Percentiles rank a stretch among this genome's conserved stretches.
These are phyloP conservation scores for Himalopsyche phryganea DNA, from an alignment of 1,140 invertebrate species.

Conservation along the genomic window DNA sequence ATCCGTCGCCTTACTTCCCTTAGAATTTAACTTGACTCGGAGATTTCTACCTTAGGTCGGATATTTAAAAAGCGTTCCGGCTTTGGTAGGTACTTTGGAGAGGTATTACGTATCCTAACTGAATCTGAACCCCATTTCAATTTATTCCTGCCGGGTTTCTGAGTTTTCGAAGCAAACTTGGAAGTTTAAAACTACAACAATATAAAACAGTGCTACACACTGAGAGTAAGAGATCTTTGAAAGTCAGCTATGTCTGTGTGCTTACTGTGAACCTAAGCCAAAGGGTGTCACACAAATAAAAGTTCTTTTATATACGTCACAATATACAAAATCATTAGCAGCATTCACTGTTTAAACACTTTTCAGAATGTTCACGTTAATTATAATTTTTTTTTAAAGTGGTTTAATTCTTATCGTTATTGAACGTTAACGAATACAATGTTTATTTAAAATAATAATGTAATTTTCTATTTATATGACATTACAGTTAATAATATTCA, in stretches of 20 bases:
- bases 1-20: constrained; percentile 2
- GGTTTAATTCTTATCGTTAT: too few relatives aligned
- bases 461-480: too few relatives aligned
- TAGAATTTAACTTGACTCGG: constrained; percentile 10
- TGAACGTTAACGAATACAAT: too few relatives aligned
- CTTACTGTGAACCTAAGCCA: background rate
- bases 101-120: constrained; percentile 33
- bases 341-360: too few relatives aligned
- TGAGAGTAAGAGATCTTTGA: constrained; percentile 20
- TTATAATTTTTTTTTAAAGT: too few relatives aligned
- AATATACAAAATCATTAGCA: too few relatives aligned
- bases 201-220: constrained; percentile 28
- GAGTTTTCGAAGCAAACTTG: constrained; percentile 23
- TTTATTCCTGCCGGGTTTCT: constrained; percentile 33
- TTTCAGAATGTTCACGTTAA: too few relatives aligned
- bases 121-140: constrained; percentile 35
- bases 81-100: constrained; percentile 5
- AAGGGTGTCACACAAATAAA: too few relatives aligned
- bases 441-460: too few relatives aligned
- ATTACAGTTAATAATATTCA: too few relatives aligned
- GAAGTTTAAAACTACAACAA: constrained; percentile 34
- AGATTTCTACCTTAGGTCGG: constrained; percentile 14
- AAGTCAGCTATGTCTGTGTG: constrained; percentile 16
- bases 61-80: constrained; percentile 29
- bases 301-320: too few relatives aligned